Conservation (phyloP, 37 sponge, comb jelly and placozoan genomes). For the Halichondria panicea region DNA sequence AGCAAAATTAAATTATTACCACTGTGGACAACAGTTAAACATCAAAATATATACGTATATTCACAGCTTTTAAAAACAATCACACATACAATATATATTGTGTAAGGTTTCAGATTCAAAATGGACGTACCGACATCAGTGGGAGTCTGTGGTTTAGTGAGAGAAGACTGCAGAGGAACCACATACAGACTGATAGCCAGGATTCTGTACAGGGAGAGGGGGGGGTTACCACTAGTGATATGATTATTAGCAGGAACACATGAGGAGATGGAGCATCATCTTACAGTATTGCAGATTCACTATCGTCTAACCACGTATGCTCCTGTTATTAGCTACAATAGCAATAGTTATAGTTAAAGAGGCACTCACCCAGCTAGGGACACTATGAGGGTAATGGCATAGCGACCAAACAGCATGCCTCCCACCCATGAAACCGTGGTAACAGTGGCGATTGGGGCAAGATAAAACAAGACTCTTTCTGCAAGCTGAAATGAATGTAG, state of each 20-base stretch:
- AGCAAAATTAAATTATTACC: too few relatives aligned
- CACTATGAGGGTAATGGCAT: constrained; percentile 41
- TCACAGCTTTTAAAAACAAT: background rate
- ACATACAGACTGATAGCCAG: constrained; percentile 52
- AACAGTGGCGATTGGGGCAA: constrained; percentile 49
- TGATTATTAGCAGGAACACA: background rate
- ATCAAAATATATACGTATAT: background rate
- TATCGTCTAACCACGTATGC: background rate
- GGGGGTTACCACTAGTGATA: background rate
- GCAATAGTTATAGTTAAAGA: background rate
- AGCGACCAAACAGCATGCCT: constrained; percentile 58
- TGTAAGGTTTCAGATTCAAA: too few relatives aligned
- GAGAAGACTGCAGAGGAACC: constrained; percentile 66
- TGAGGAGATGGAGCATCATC: background rate
- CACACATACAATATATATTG: constrained; percentile 3
- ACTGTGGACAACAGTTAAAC: background rate
- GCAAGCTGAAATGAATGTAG: constrained; percentile 10
- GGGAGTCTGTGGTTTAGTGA: constrained; percentile 46
- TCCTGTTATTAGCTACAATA: background rate
- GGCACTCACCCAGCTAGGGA: constrained; percentile 53
- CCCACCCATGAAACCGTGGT: constrained; percentile 63
- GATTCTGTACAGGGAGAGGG: constrained; percentile 23
- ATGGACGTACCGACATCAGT: constrained; percentile 10
- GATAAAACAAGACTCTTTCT: constrained; percentile 37
- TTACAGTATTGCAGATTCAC: background rate